Percentiles rank a stretch among this genome's conserved stretches.
phyloP scores from a whole-genome alignment of 2,888 invertebrate species.

The Nasonia oneida region DNA sequence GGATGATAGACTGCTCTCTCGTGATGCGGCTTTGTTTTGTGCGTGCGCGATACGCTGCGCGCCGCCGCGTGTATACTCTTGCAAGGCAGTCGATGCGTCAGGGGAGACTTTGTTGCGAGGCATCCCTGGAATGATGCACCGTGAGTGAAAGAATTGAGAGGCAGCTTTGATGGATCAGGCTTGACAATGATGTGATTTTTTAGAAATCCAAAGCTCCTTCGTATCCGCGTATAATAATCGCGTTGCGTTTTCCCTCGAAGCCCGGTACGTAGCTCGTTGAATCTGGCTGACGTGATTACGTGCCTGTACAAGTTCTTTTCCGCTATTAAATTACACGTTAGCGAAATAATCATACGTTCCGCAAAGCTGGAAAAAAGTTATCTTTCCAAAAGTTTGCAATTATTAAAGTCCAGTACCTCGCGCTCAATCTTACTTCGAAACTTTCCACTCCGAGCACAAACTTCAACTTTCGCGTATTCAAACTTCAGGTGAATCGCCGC shows the following conservation, averaged over 20 bases:
- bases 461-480: slow-evolving; percentile 40
- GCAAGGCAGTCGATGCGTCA: slow-evolving; percentile 1
- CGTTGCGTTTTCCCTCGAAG: not conserved
- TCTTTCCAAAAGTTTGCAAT: slow-evolving; percentile 50
- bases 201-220: not conserved
- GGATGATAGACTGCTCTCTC: slow-evolving; percentile 42
- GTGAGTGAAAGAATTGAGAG: not conserved
- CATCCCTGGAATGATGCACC: not conserved
- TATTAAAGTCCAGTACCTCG: slow-evolving; percentile 47
- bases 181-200: slow-evolving; percentile 7
- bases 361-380: slow-evolving; percentile 1
- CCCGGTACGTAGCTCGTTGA: not conserved
- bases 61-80: not conserved
- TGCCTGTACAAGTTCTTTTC: not conserved
- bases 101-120: not conserved
- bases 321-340: not conserved
- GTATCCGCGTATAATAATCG: not conserved
- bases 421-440: slow-evolving; percentile 54
- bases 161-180: not conserved
- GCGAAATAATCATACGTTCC: not conserved
- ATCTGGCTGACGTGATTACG: not conserved
- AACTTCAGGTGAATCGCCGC: slow-evolving; percentile 37
- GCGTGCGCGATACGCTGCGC: not conserved
- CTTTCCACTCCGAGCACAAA: slow-evolving; percentile 50
- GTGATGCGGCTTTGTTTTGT: not conserved